Base-by-base conservation (phyloP, 1,140 invertebrate genomes). In the Adelges cooleyi region DNA sequence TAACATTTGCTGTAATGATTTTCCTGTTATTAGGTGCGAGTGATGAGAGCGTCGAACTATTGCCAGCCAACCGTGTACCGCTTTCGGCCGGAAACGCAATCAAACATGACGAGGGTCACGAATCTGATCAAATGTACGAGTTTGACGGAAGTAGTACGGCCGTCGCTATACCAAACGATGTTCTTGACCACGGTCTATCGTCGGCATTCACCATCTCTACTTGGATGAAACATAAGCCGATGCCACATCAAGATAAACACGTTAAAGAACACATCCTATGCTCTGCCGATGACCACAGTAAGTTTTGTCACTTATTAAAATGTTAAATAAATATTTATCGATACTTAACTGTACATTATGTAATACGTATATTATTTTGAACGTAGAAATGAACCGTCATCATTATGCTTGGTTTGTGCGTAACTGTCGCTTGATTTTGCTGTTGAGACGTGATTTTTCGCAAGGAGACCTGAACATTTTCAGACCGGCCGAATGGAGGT, bases 341-440 rank as follows among this genome's bases (percentile, higher is more conserved):
- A 33, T 33, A 33, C 29, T n/a, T n/a, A n/a, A n/a, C n/a, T n/a
- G n/a, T n/a, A n/a, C n/a, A n/a, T n/a, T n/a, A 33, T 6, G 29
- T 33, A 33, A 33, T 33, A 33, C 5, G 27, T 18, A 42, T 22
- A 69, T 72, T 71, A 68, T 70, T 73, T 76, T 80, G n/a, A n/a
- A n/a, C n/a, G 67, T 74, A 89, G 89, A 94, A 81, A 95, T 96
- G 92, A 98, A 97, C 77, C 85, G 96, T 40, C 95, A 98, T 76
- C 96, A 99, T 78, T 97, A 96, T 77, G 89, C 93, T 6, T 77
- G 98, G 68, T 98, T 98, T 78, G 85, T 99, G 1, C 84, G 95
- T 65, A 97, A 98, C 77, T 98, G 95, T 75, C 87, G 94, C 13
- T 78, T 99, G 68, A 95, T 98, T 69, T 80, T 99, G 42, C 77